Conservation (phyloP, 2,888 invertebrate genomes). For the Amiota minor region DNA sequence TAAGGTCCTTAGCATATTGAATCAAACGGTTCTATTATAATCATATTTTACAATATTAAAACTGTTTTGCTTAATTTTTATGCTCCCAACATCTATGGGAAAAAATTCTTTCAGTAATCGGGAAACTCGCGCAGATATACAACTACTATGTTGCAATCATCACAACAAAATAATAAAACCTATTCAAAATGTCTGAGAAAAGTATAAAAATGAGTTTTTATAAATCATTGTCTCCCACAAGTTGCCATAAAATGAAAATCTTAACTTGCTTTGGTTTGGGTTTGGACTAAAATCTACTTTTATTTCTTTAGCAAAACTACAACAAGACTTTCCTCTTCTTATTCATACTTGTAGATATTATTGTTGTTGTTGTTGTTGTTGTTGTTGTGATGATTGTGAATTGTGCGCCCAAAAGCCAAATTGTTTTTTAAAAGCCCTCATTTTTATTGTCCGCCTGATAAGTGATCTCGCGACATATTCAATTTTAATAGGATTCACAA, state of each 20-base stretch:
- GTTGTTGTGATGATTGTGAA: constrained; percentile 9
- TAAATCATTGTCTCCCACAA: constrained; percentile 21
- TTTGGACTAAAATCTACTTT: constrained; percentile 3
- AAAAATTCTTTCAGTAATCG: too few relatives aligned
- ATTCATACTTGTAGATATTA: background rate
- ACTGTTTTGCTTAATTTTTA: too few relatives aligned
- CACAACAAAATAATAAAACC: too few relatives aligned
- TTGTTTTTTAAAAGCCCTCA: constrained; percentile 70
- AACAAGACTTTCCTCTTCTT: too few relatives aligned
- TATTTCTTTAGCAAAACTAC: background rate
- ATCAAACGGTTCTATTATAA: too few relatives aligned
- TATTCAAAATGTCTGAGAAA: too few relatives aligned
- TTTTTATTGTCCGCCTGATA: constrained; percentile 66
- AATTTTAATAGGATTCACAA: constrained; percentile 65
- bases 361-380: constrained; percentile 35
- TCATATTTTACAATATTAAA: too few relatives aligned
- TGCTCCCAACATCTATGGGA: too few relatives aligned
- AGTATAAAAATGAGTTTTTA: constrained; percentile 10
- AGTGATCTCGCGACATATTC: constrained; percentile 69
- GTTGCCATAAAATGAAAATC: background rate
- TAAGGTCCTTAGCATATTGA: too few relatives aligned
- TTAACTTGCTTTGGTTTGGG: too few relatives aligned
- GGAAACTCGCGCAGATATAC: too few relatives aligned
- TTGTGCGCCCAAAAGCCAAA: constrained; percentile 60
- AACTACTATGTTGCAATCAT: too few relatives aligned